Conservation (phyloP, 1,140 invertebrate species). For the Melanaphis sacchari region DNA sequence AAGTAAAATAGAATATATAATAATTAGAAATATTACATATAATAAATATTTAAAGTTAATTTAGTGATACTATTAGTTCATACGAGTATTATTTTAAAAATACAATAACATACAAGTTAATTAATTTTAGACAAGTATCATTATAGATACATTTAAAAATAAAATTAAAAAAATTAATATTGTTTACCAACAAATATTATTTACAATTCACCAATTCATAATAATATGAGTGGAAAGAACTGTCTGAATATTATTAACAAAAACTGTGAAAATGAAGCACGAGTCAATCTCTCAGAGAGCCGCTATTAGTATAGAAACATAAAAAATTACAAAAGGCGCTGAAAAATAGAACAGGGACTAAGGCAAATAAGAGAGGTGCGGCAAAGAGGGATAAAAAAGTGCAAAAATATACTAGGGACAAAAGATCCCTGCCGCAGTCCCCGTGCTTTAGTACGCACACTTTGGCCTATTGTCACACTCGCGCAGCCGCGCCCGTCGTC, state of each 20-base stretch:
- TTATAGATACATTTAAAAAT: too few relatives aligned
- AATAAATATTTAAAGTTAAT: background rate
- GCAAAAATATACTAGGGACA: slow-evolving; percentile 48
- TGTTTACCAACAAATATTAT: background rate
- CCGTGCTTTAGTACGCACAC: slow-evolving; percentile 23
- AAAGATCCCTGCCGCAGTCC: slow-evolving; percentile 24
- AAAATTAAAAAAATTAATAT: background rate
- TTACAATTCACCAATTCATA: background rate
- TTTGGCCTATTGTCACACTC: slow-evolving; percentile 52
- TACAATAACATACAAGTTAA: too few relatives aligned
- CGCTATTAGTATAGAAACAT: background rate
- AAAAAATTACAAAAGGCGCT: slow-evolving; percentile 24
- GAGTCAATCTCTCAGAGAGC: background rate
- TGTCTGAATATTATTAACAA: background rate
- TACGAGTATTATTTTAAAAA: background rate
- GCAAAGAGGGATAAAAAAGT: background rate
- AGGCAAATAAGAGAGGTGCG: background rate
- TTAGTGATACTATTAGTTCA: background rate
- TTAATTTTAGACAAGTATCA: too few relatives aligned
- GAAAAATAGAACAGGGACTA: background rate
- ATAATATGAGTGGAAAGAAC: background rate
- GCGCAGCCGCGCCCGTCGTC: background rate
- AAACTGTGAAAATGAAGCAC: background rate
- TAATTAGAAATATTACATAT: background rate
- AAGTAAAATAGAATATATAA: background rate